Conservation (phyloP, 2,888 invertebrate species). For the Cryptus viduatorius region DNA sequence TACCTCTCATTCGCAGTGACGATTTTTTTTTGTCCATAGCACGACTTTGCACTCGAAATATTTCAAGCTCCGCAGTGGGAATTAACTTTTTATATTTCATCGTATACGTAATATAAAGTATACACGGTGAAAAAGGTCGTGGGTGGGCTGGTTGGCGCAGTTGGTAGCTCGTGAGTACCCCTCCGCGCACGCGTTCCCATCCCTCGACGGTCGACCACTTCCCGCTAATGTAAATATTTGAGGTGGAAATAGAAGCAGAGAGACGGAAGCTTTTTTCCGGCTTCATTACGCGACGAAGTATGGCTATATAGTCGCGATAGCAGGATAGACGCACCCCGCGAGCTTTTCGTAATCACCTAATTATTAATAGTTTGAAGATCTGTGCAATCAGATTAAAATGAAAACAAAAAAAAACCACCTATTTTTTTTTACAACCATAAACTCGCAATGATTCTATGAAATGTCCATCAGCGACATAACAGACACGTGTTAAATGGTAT, state of each 20-base stretch:
- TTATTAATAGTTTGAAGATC: conserved; percentile 38
- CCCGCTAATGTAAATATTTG: conserved; percentile 58
- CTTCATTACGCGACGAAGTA: conserved; percentile 53
- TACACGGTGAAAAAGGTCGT: conserved; percentile 39
- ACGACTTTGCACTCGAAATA: conserved; percentile 27
- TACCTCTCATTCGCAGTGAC: conserved; percentile 12
- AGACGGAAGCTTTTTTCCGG: conserved; percentile 53
- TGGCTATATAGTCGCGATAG: conserved; percentile 4
- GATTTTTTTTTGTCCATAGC: not conserved
- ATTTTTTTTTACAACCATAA: not conserved
- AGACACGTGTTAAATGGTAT: not conserved
- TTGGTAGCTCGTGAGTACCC: conserved; percentile 3
- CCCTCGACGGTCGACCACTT: conserved; percentile 43
- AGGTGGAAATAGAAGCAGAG: conserved; percentile 48
- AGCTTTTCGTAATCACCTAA: conserved; percentile 39
- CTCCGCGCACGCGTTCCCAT: not conserved
- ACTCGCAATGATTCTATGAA: not conserved
- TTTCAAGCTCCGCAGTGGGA: conserved; percentile 40
- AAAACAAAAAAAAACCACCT: not conserved
- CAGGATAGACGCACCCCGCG: conserved; percentile 8
- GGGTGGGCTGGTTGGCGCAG: conserved; percentile 2
- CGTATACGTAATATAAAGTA: conserved; percentile 31
- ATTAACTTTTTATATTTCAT: conserved; percentile 35
- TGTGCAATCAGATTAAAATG: not conserved
- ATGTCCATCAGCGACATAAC: not conserved